Evolutionary conservation across 2,113 vertebrate species (phyloP), one percentile per base, ranked within the genome.

Genomic region (Sprattus sprattus): DNA sequence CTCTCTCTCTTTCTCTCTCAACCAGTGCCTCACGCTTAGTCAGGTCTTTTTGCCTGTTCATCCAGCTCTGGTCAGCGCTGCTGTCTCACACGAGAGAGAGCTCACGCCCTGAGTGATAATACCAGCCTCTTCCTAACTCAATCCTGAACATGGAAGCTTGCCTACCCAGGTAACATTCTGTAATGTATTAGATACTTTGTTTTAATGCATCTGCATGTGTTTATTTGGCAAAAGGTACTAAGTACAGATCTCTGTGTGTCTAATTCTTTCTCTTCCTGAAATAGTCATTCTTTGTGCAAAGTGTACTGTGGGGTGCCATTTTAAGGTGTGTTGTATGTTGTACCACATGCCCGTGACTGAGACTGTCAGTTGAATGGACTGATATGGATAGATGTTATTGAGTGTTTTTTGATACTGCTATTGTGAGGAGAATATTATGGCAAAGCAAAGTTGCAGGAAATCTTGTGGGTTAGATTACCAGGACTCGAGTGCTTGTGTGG

Each of bases 81-180:
- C 71, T 44, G 71, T 78, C 71, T 78, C 71, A 39, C 28, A 78
- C 32, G 71, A 78, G 71, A 78, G 71, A 78, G 71, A 39, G 71
- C 71, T 78, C 71, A 78, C 25, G 0, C 71, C n/a, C 28, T 67
- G n/a, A 67, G 64, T 67, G 64, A 78, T 16, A 78, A 11, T 78
- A 28, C 13, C 32, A 60, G 71, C 13, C 71, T 78, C 28, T 32
- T 15, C 10, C 15, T 15, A 78, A 78, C 9, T 39, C 10, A 13
- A 15, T 18, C 71, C 71, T 78, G 71, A 32, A 78, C 10, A 78
- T 78, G 71, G 28, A 78, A 78, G 71, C 71, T 16, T 78, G 71
- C 71, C 28, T 78, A 78, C 71, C 71, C 13, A 78, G 71, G 71
- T 78, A 78, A 78, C 10, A 78, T 78, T 5, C 32, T 78, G 13